Percentiles rank a stretch among this genome's conserved stretches.
Evolutionary conservation across 2,113 vertebrate genomes (phyloP).

Genomic region (Pampusana beccarii): DNA sequence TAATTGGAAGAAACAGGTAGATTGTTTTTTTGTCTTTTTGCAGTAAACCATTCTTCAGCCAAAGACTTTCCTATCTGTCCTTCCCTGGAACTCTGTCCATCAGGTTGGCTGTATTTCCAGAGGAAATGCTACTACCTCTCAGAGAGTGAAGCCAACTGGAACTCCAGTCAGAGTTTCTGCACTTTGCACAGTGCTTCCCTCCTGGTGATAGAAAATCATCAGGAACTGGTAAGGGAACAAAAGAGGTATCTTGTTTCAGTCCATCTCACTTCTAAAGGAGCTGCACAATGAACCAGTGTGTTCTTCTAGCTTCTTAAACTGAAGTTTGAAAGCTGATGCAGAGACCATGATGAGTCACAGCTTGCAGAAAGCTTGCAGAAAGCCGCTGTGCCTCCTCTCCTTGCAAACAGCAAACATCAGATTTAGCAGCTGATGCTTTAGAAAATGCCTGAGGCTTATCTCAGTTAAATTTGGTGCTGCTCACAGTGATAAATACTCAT

Average conservation of each 20-base stretch:
- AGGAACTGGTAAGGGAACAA: constrained; percentile 48
- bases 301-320: not conserved
- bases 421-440: not conserved
- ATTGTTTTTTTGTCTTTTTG: not conserved
- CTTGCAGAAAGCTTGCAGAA: not conserved
- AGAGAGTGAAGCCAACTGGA: not conserved
- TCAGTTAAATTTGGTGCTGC: not conserved
- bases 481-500: not conserved
- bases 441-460: not conserved
- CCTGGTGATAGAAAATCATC: not conserved
- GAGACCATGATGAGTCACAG: not conserved
- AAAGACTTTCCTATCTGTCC: not conserved
- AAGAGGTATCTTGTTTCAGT: not conserved
- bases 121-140: constrained; percentile 53
- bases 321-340: not conserved
- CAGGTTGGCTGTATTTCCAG: constrained; percentile 58
- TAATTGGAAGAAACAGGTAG: not conserved
- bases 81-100: constrained; percentile 36
- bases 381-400: not conserved
- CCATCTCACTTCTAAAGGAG: not conserved
- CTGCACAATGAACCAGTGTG: not conserved
- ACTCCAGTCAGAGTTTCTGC: constrained; percentile 32
- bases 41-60: not conserved
- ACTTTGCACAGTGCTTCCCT: constrained; percentile 22
- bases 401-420: not conserved